phyloP scores from a whole-genome alignment of 2,113 vertebrate species.

The Mormyrus lacerda region DNA sequence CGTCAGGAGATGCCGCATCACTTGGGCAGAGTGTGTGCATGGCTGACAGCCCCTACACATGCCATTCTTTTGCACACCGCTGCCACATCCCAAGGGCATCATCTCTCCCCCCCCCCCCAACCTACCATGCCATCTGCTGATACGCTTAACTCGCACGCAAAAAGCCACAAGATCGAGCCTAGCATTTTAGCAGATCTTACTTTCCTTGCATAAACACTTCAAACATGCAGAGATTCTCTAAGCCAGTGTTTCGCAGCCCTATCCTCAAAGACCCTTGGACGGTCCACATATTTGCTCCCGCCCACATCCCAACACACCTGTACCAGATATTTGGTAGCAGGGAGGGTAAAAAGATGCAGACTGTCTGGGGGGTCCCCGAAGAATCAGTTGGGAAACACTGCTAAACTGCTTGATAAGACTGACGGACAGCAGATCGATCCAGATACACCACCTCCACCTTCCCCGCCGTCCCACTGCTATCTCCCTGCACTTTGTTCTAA shows the following conservation, averaged over 20 bases:
- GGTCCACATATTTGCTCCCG: not conserved
- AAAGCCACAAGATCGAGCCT: not conserved
- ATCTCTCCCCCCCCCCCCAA: not conserved
- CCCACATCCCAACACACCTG: not conserved
- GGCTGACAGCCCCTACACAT: not conserved
- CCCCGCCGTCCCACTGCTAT: not conserved
- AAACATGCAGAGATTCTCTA: not conserved
- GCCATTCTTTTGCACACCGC: not conserved
- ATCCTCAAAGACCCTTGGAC: not conserved
- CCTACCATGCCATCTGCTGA: not conserved
- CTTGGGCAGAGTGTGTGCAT: not conserved
- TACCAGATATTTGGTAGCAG: not conserved
- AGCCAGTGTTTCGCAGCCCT: not conserved
- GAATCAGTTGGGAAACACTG: not conserved
- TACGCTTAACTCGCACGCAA: not conserved
- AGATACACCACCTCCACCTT: not conserved
- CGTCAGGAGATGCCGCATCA: not conserved
- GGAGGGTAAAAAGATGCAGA: not conserved
- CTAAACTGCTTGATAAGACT: not conserved
- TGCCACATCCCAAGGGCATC: not conserved
- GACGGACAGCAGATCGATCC: not conserved
- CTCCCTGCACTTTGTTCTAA: constrained; percentile 25
- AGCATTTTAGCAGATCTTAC: not conserved
- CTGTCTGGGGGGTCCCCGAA: not conserved
- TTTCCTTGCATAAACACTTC: not conserved